Percentiles rank a stretch among this genome's conserved stretches.
Conservation (phyloP, 2,113 vertebrate species). For the Fulica atra region DNA sequence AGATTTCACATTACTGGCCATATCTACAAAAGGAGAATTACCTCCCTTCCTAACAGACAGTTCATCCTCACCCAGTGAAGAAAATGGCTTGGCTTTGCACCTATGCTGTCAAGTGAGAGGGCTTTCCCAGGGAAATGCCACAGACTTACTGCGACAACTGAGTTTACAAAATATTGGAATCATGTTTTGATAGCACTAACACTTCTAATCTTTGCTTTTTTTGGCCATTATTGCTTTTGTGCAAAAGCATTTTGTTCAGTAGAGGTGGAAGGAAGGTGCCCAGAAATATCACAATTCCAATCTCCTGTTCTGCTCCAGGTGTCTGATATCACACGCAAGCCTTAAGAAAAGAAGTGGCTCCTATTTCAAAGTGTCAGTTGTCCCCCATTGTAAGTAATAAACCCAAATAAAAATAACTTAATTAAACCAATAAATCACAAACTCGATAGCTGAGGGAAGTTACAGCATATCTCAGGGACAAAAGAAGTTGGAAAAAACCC, state of each 20-base stretch:
- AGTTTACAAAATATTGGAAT: background rate
- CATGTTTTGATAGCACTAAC: background rate
- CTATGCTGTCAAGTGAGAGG: background rate
- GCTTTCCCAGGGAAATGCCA: background rate
- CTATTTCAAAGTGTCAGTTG: background rate
- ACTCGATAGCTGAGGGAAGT: background rate
- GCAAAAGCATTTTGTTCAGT: background rate
- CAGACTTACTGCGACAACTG: background rate
- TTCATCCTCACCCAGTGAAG: background rate
- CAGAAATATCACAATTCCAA: background rate
- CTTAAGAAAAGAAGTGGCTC: background rate
- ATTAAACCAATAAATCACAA: conserved; percentile 15
- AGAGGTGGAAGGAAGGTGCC: background rate
- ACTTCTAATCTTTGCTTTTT: background rate
- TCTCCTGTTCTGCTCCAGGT: background rate
- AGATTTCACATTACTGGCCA: background rate
- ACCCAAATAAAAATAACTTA: background rate
- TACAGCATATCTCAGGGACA: background rate
- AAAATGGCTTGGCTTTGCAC: background rate
- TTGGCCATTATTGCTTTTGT: background rate
- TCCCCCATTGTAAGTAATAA: background rate
- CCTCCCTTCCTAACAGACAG: background rate
- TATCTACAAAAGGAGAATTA: background rate
- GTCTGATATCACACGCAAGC: background rate
- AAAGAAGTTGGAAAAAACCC: background rate